phyloP scores from a whole-genome alignment of 2,888 invertebrate species.

The Argynnis bischoffii region DNA sequence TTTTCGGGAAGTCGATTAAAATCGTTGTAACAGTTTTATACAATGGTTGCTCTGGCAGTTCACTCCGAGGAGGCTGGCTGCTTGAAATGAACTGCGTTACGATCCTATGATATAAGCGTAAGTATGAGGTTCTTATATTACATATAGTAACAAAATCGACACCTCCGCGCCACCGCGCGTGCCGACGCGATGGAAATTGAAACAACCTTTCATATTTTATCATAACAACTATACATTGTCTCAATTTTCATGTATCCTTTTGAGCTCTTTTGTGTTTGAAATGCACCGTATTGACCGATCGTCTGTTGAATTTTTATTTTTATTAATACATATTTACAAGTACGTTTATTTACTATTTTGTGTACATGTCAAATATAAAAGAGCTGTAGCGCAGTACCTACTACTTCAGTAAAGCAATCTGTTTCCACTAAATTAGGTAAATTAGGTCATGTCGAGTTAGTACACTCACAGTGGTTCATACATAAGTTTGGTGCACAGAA shows the following conservation, averaged over 20 bases:
- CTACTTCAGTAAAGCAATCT: constrained; percentile 4
- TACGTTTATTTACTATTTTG: not conserved
- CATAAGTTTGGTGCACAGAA: constrained; percentile 1
- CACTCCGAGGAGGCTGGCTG: constrained; percentile 31
- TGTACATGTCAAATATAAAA: constrained; percentile 19
- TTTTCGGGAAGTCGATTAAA: constrained; percentile 44
- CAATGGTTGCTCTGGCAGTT: constrained; percentile 43
- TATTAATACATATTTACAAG: not conserved
- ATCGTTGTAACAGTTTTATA: constrained; percentile 61
- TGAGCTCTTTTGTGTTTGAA: constrained; percentile 13
- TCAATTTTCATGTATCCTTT: constrained; percentile 12
- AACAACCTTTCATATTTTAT: constrained; percentile 1
- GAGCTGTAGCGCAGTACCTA: constrained; percentile 1
- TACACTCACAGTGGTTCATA: not conserved
- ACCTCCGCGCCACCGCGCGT: constrained; percentile 13
- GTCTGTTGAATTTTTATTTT: constrained; percentile 1
- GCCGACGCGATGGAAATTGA: constrained; percentile 6
- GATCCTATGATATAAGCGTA: constrained; percentile 54
- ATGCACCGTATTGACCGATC: not conserved
- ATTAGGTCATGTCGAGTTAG: not conserved
- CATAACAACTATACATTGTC: constrained; percentile 1
- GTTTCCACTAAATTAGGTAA: not conserved
- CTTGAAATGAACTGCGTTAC: constrained; percentile 46
- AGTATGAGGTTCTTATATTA: constrained; percentile 49
- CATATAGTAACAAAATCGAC: constrained; percentile 39